A percentile compares a stretch with the other conserved stretches of the same genome.
Evolutionary conservation across 2,113 vertebrate species (phyloP).

Genomic region (Nothobranchius kuhntae): DNA sequence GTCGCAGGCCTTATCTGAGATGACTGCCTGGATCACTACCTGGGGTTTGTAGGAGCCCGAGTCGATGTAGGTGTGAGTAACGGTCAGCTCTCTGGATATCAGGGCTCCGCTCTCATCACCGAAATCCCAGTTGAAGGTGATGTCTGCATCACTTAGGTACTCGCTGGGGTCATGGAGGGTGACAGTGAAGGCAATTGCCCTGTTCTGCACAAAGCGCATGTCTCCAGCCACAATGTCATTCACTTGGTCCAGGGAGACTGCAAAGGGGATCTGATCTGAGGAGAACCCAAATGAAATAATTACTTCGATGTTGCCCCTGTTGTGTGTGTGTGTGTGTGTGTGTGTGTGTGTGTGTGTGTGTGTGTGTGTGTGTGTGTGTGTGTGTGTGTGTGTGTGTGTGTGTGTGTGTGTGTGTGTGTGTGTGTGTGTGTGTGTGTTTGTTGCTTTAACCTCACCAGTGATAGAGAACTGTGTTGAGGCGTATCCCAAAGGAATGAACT

Average conservation of each 20-base stretch:
- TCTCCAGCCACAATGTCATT: slow-evolving; percentile 70
- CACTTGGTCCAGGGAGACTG: slow-evolving; percentile 85
- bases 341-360: too few relatives aligned
- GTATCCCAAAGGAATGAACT: slow-evolving; percentile 88
- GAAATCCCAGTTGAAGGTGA: slow-evolving; percentile 95
- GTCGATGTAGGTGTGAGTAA: slow-evolving; percentile 89
- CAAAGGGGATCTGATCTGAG: slow-evolving; percentile 92
- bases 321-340: too few relatives aligned
- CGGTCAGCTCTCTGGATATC: slow-evolving; percentile 83
- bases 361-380: too few relatives aligned
- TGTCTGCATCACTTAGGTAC: slow-evolving; percentile 84
- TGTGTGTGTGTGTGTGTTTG: neutral
- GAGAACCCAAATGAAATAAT: neutral
- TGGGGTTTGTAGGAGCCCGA: slow-evolving; percentile 80
- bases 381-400: too few relatives aligned
- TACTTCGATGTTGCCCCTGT: neutral
- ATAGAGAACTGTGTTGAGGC: slow-evolving; percentile 86
- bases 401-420: too few relatives aligned
- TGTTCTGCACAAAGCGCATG: slow-evolving; percentile 85
- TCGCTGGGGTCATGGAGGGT: slow-evolving; percentile 90
- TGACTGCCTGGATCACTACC: slow-evolving; percentile 89
- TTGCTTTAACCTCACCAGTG: slow-evolving; percentile 75
- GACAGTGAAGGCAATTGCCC: slow-evolving; percentile 86
- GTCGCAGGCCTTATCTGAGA: slow-evolving; percentile 83
- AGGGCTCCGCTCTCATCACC: slow-evolving; percentile 90